Conservation (phyloP, 1,140 invertebrate species). For the Acyrthosiphon pisum region DNA sequence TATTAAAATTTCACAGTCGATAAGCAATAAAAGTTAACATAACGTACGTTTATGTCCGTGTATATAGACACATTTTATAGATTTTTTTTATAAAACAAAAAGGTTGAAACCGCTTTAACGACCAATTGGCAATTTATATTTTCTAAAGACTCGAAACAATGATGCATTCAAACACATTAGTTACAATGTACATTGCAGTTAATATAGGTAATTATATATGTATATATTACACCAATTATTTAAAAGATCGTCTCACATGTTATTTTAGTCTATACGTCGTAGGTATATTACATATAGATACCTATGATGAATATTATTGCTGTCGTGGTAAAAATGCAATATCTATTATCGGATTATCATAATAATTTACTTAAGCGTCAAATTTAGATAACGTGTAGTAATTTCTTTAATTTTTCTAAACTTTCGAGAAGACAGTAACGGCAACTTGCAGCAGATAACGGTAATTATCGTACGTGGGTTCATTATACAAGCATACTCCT, state of each 20-base stretch:
- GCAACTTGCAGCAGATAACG: background rate
- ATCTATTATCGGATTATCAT: background rate
- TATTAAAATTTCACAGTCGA: background rate
- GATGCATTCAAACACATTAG: background rate
- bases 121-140: slow-evolving; percentile 10
- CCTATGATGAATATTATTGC: background rate
- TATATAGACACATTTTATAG: slow-evolving; percentile 19
- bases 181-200: background rate
- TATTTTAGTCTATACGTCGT: background rate
- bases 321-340: background rate
- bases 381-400: background rate
- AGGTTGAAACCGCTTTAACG: slow-evolving; percentile 1
- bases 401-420: background rate
- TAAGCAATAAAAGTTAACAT: slow-evolving; percentile 17
- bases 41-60: background rate
- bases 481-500: background rate
- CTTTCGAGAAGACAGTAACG: background rate
- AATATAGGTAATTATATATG: background rate
- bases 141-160: background rate
- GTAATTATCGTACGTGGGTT: background rate
- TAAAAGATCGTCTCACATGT: background rate
- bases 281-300: no score
- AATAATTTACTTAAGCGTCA: background rate
- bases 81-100: slow-evolving; percentile 17
- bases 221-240: background rate